Evolutionary conservation across 2,888 invertebrate genomes (phyloP), one percentile per base, ranked within the genome.

Genomic region (Epirrhoe tristata): DNA sequence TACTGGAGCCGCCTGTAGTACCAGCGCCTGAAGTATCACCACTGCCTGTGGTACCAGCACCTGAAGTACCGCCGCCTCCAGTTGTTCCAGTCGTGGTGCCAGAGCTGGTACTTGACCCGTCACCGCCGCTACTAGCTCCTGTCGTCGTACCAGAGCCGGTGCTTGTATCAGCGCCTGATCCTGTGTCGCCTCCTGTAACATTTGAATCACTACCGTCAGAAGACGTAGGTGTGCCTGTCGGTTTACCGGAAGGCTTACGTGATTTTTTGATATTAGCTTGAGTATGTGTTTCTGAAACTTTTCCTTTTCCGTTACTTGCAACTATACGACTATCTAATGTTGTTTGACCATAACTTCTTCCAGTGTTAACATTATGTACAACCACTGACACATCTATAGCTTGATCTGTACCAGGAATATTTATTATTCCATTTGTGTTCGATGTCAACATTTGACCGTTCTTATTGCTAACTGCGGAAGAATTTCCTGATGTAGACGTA

Each of bases 291-390:
- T 43, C 39, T 16, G 72, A 61, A 32, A 62, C 53, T 17, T 52
- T 17, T n/a, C 63, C 63, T 17, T 64, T 7, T 16, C 53, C 58
- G 53, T 67, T 17, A 7, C 58, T 36, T 50, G 58, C 58, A 36
- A n/a, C 36, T 16, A 74, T 63, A 17, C 56, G n/a, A 55, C 58
- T 74, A 14, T 48, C 8, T 54, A 74, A 58, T 36, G 32, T n/a
- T 17, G 54, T 51, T 6, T 52, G 6, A 46, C 58, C 14, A 1
- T 51, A 56, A 10, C 8, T 7, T 36, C 24, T 39, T 8, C 63
- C 67, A n/a, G 39, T 24, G 32, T 66, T 32, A 1, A 32, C 10
- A 14, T 66, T 24, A 36, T 52, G 31, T 14, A 71, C 70, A 39
- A 7, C 6, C 24, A 69, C 61, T 24, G 58, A 50, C 8, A 73